Evolutionary conservation across 2,113 vertebrate genomes (phyloP), one percentile per base, ranked within the genome.

Genomic region (Leptosomus discolor): DNA sequence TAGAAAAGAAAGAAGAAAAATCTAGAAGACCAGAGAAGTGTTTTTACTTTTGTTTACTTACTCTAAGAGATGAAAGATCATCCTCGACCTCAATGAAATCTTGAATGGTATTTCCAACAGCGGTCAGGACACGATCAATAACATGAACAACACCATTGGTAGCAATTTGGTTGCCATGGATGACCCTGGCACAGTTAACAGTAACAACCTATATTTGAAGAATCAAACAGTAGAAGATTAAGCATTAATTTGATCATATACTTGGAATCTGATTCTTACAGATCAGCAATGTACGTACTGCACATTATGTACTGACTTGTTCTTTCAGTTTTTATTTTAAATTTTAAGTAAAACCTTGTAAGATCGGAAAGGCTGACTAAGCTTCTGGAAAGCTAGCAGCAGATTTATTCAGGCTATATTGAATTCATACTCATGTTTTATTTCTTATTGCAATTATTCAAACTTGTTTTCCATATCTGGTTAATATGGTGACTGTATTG

Each of bases 91-190:
- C 99, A 45, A 99, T 95, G 71, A 98, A 97, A 65, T 99, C 98
- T 95, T 98, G 98, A 92, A 99, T 99, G 73, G 98, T 99, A 96
- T 96, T 99, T 83, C 98, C 98, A 76, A 98, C 98, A 27, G 99
- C 94, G 0, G 98, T 99, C 94, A 99, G 98, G 78, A 99, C 99
- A 14, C 99, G 99, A 83, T 99, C 99, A 82, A 99, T 97, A 5
- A 99, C 99, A 12, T 99, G 99, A 37, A 99, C 99, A 32, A 99
- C 99, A 30, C 99, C 99, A 58, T 99, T 99, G 83, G 99, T 99
- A 79, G 99, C 99, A 75, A 99, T 98, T 96, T 99, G 99, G 95
- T 99, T 99, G 12, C 99, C 99, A 23, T 99, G 98, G 94, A 99
- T 99, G 74, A 99, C 92, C 95, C 99, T 98, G 84, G 99, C 99